These are phyloP conservation scores for Isichthys henryi DNA, from an alignment of 2,113 vertebrate genomes.

Conservation along the genomic window DNA sequence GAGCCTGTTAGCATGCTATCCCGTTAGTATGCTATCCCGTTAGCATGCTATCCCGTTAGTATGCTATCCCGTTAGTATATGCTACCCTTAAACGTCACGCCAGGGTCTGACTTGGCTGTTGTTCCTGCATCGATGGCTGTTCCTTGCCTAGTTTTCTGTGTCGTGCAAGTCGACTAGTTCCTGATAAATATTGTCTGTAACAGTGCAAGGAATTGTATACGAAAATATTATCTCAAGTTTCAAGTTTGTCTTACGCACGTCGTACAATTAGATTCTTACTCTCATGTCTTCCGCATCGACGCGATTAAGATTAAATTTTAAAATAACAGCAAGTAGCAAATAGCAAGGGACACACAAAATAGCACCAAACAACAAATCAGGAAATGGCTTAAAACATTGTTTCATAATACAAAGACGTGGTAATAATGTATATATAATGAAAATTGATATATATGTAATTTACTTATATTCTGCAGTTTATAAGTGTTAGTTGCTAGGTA, in stretches of 20 bases:
- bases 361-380: background rate
- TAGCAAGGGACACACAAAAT: background rate
- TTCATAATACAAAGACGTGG: background rate
- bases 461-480: background rate
- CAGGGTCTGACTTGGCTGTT: background rate
- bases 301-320: background rate
- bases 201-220: background rate
- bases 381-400: background rate
- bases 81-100: background rate
- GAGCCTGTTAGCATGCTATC: background rate
- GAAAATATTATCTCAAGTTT: background rate
- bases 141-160: background rate
- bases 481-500: background rate
- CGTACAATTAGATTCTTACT: background rate
- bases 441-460: background rate
- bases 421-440: background rate
- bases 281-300: background rate
- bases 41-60: too few species aligned
- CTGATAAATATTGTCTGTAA: background rate
- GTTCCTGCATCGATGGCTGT: background rate
- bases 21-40: too few species aligned
- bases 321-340: background rate
- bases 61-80: background rate
- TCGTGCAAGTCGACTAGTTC: background rate
- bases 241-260: background rate